A percentile compares a stretch with the other conserved stretches of the same genome.
These are phyloP conservation scores for Syrrhaptes paradoxus DNA, from an alignment of 2,113 vertebrate genomes.

Conservation along the genomic window DNA sequence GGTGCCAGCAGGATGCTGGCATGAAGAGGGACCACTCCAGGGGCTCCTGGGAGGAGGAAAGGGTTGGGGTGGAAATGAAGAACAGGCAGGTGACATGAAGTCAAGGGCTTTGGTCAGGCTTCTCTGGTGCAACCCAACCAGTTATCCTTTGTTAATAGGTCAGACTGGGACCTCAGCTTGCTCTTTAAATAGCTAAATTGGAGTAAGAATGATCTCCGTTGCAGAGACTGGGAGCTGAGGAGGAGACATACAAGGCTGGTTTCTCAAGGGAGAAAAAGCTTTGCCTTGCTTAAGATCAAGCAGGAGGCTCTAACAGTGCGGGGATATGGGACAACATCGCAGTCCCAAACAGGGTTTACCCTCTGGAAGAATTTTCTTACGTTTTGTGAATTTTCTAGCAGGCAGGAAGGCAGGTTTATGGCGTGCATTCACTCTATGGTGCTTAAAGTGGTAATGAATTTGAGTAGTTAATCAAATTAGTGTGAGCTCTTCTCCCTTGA, in stretches of 20 bases:
- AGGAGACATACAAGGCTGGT: not conserved
- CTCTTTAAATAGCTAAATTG: not conserved
- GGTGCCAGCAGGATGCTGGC: not conserved
- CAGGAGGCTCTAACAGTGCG: not conserved
- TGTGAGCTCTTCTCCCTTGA: not conserved
- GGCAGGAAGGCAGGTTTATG: not conserved
- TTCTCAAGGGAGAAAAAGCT: not conserved
- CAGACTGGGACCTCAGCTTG: not conserved
- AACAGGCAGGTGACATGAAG: not conserved
- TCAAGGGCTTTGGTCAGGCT: not conserved
- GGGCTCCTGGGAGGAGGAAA: not conserved
- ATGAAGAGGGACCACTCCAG: not conserved
- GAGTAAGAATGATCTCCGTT: not conserved
- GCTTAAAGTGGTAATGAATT: not conserved
- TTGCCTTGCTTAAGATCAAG: not conserved
- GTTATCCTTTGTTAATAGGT: not conserved
- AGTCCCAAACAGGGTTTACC: not conserved
- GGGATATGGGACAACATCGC: not conserved
- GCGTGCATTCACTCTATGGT: not conserved
- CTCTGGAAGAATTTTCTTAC: not conserved
- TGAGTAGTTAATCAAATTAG: conserved; percentile 27
- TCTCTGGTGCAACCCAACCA: not conserved
- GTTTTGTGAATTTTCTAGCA: not conserved
- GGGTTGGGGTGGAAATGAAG: not conserved
- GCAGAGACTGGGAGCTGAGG: not conserved